These are phyloP conservation scores for Hycleus phaleratus DNA, from an alignment of 1,140 invertebrate species.

Conservation along the genomic window DNA sequence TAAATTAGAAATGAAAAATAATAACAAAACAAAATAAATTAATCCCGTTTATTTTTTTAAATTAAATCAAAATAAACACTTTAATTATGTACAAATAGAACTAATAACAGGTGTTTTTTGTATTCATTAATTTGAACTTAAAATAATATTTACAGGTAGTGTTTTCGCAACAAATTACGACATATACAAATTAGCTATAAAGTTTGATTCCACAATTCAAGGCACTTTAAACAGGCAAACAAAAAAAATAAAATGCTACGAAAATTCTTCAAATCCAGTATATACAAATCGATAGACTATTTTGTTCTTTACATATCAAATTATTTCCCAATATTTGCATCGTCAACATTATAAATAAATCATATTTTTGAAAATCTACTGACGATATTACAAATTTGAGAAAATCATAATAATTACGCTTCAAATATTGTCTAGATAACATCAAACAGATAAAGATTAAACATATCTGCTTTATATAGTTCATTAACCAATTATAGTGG, in stretches of 20 bases:
- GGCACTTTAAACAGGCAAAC: slow-evolving; percentile 15
- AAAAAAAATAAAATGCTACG: slow-evolving; percentile 10
- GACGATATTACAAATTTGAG: too few relatives aligned
- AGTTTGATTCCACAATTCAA: slow-evolving; percentile 10
- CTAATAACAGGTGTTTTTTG: slow-evolving; percentile 20
- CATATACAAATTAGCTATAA: slow-evolving; percentile 3
- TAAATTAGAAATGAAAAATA: slow-evolving; percentile 2
- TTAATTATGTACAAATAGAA: slow-evolving; percentile 19
- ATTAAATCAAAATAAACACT: slow-evolving; percentile 37
- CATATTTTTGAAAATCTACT: too few relatives aligned
- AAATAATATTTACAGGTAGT: slow-evolving; percentile 19
- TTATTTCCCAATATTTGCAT: too few relatives aligned
- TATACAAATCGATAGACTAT: too few relatives aligned
- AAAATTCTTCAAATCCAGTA: not conserved
- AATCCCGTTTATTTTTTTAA: slow-evolving; percentile 39
- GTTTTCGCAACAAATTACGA: slow-evolving; percentile 20
- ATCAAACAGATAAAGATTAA: too few relatives aligned
- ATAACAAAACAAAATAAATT: slow-evolving; percentile 35
- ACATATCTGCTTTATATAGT: too few relatives aligned
- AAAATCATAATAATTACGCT: too few relatives aligned
- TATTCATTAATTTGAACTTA: slow-evolving; percentile 8
- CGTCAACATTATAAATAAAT: too few relatives aligned
- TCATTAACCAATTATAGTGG: too few relatives aligned
- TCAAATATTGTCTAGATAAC: too few relatives aligned
- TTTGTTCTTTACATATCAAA: too few relatives aligned